Base-by-base conservation (phyloP, 2,888 invertebrate species). In the Anoncus sp. region DNA sequence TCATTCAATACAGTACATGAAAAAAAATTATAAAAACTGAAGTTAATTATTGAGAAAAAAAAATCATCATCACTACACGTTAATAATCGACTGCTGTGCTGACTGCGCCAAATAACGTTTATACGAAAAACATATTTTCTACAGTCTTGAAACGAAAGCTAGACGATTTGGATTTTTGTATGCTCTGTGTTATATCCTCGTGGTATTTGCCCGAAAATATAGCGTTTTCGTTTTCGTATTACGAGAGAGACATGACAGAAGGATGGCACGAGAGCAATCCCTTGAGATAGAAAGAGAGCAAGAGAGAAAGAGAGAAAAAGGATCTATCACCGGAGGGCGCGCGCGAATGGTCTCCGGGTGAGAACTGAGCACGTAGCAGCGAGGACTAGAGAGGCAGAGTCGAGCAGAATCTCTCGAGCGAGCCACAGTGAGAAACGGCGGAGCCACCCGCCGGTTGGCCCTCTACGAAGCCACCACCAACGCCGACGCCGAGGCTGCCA, bases 341-440 rank as follows among this genome's bases (percentile, higher is more conserved):
- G 79, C 79, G 79, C 79, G 74, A 82, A 72, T 84, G 87, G 84
- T 87, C 87, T 87, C 87, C 88, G 86, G 86, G 85, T 85, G 88
- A 88, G 86, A 87, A 89, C 90, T 90, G 88, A 88, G 84, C 83
- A 78, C 81, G 70, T 60, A 82, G 82, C 83, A 75, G 79, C 73
- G 76, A 60, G 70, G 63, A 66, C 75, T 49, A 69, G 75, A 62
- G 70, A 59, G 73, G 57, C 66, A 66, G 24, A 38, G 59, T 60
- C 59, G 67, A 74, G 67, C 60, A 76, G 78, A 81, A 77, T 74
- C 74, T 81, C 79, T 43, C 57, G 69, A 71, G 76, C 74, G 80
- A 53, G 75, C 70, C 79, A 77, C 77, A 72, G 75, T 74, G 71
- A 71, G 59, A 62, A 62, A 69, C 75, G 70, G 76, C 71, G 81